Conservation (phyloP, 2,797 vertebrate genomes). For the Orestias chungarensis region DNA sequence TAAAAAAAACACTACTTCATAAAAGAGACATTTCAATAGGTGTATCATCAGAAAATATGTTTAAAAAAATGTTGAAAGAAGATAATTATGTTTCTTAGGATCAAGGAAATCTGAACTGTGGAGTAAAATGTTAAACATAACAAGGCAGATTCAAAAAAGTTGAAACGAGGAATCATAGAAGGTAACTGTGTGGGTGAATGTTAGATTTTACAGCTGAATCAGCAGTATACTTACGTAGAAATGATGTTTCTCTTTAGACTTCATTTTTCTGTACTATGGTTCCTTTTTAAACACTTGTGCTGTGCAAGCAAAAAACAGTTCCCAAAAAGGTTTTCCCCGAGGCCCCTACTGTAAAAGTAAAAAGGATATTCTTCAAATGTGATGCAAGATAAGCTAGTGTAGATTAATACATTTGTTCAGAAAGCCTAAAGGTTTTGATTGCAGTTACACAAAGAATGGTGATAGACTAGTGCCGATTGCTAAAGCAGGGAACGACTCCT, state of each 20-base stretch:
- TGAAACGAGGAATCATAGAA: background rate
- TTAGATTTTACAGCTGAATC: slow-evolving; percentile 62
- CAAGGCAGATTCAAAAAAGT: background rate
- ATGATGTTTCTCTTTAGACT: slow-evolving; percentile 30
- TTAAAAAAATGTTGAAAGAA: background rate
- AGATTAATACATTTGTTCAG: slow-evolving; percentile 42
- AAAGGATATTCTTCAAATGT: slow-evolving; percentile 35
- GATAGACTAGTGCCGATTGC: too few species aligned
- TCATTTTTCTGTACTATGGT: slow-evolving; percentile 46
- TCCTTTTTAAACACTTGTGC: slow-evolving; percentile 11
- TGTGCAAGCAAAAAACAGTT: slow-evolving; percentile 14
- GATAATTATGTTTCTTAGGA: background rate
- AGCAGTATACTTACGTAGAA: slow-evolving; percentile 38
- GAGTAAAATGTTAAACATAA: background rate
- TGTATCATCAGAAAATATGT: too few species aligned
- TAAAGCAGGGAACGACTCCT: too few species aligned
- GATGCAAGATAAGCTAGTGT: slow-evolving; percentile 21
- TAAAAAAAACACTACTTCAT: too few species aligned
- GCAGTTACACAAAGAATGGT: too few species aligned
- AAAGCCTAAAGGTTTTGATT: slow-evolving; percentile 45
- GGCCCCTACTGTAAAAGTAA: slow-evolving; percentile 33
- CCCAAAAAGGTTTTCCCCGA: slow-evolving; percentile 2
- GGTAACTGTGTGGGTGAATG: background rate
- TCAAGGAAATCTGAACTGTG: background rate
- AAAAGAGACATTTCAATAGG: background rate